phyloP scores from a whole-genome alignment of 2,888 invertebrate genomes.

The Rhogogaster chlorosoma region DNA sequence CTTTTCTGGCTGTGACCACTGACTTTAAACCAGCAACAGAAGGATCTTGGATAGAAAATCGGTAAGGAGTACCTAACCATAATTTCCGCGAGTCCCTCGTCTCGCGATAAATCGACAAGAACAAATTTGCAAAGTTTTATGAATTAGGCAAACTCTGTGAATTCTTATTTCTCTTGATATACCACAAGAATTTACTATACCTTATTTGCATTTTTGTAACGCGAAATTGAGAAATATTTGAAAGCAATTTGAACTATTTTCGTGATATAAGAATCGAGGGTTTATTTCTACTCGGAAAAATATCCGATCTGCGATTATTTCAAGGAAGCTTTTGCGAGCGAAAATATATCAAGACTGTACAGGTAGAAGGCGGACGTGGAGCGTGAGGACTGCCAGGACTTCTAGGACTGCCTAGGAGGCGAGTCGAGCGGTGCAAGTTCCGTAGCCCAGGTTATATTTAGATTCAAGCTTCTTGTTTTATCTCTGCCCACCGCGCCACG shows the following conservation, averaged over 20 bases:
- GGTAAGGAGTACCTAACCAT: conserved; percentile 29
- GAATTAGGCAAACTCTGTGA: not conserved
- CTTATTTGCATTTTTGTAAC: not conserved
- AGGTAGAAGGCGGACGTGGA: conserved; percentile 46
- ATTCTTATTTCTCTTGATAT: not conserved
- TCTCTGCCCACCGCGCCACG: conserved; percentile 64
- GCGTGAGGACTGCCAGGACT: conserved; percentile 49
- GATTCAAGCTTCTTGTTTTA: conserved; percentile 71
- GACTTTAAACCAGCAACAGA: conserved; percentile 2
- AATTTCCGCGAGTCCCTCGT: not conserved
- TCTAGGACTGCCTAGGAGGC: conserved; percentile 50
- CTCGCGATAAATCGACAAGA: conserved; percentile 2
- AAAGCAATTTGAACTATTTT: not conserved
- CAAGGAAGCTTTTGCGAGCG: not conserved
- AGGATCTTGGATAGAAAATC: not conserved
- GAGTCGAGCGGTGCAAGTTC: conserved; percentile 46
- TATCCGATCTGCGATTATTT: not conserved
- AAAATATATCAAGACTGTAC: conserved; percentile 12
- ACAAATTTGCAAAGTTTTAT: not conserved
- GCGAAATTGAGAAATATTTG: not conserved
- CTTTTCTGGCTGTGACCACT: not conserved
- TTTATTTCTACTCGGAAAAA: not conserved
- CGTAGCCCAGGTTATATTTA: conserved; percentile 51
- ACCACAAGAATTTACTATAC: not conserved
- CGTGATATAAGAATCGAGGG: not conserved